phyloP scores from a whole-genome alignment of 2,113 vertebrate species.

The Accipiter cooperii region DNA sequence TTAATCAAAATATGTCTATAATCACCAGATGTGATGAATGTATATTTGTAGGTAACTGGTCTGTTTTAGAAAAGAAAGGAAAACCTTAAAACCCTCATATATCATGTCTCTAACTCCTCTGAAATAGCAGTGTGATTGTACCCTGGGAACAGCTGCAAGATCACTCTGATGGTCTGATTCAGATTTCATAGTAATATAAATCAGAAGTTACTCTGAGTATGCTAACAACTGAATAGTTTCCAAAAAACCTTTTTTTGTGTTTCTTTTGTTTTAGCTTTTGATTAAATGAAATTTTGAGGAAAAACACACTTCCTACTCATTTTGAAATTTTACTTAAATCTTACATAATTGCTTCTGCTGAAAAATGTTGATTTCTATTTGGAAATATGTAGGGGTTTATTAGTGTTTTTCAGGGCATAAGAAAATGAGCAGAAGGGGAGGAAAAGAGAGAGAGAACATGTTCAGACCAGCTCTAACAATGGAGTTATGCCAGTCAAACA shows the following conservation, averaged over 20 bases:
- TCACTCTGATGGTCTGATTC: neutral
- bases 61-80: neutral
- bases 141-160: neutral
- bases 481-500: neutral
- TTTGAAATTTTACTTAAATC: neutral
- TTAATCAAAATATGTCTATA: neutral
- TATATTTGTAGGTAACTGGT: neutral
- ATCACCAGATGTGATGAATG: neutral
- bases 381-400: neutral
- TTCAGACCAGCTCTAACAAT: neutral
- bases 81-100: neutral
- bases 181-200: neutral
- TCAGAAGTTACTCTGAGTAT: neutral
- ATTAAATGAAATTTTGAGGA: neutral
- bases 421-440: neutral
- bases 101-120: neutral
- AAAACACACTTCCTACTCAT: accelerated
- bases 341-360: neutral
- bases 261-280: neutral
- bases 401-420: neutral
- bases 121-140: neutral
- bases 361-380: neutral
- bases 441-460: neutral
- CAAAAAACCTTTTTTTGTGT: accelerated
- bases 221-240: neutral